Base-by-base conservation (phyloP, 37 sponge, comb jelly and placozoan species). In the Hexactinellida sp. region DNA sequence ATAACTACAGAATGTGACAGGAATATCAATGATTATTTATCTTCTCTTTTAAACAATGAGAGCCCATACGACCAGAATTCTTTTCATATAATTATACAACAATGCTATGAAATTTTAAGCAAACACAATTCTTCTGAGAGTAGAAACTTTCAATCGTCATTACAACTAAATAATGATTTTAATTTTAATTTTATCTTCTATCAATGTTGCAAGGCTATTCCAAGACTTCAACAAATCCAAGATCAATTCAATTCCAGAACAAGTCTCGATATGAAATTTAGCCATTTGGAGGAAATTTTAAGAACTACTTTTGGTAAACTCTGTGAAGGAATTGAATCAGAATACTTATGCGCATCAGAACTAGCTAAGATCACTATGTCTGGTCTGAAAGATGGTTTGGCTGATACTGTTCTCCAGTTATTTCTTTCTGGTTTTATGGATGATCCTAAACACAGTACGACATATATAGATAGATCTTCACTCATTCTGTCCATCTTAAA, bases 161-260 rank as follows among this genome's bases (percentile, higher is more conserved):
- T 63, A 10, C 32, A 25, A 28, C 34, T 63, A 32, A 32, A 7
- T 63, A 25, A 3, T 23, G 76, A 63, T 63, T 63, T 63, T 23
- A 32, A 32, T 1, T 63, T 63, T 63, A 23, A 63, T 63, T 63
- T 32, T 63, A 63, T 63, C 3, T 63, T 63, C 30, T 63, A 63
- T 63, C 76, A 63, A n/a, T 63, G 76, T n/a, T 63, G 76, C 76
- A 63, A 63, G 30, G 76, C 76, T 7, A 63, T 63, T 63, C 76
- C 76, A 63, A 63, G 1, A 10, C 30, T 63, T 32, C 34, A 28
- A 28, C 1, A 63, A 23, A 63, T 63, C 30, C 76, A 63, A 3
- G 30, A 63, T 21, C 28, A 63, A 1, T 63, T 63, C 13, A 25
- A 5, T 21, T 63, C 34, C 5, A 63, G 30, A 23, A n/a, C 30